These are phyloP conservation scores for Hybognathus amarus DNA, from an alignment of 2,797 vertebrate species.

Conservation along the genomic window DNA sequence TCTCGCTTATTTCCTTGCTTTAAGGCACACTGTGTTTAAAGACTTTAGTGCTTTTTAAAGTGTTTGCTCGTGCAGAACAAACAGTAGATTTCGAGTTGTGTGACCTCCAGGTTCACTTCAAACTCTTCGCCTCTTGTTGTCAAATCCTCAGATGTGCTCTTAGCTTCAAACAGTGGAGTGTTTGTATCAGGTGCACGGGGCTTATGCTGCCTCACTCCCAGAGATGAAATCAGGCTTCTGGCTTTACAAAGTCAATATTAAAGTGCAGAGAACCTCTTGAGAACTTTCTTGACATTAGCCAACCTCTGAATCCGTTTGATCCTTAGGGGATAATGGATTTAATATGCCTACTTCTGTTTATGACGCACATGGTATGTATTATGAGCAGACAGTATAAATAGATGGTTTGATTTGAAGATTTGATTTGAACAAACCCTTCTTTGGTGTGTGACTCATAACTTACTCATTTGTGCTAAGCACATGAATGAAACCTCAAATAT, in stretches of 20 bases:
- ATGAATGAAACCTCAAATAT: not conserved
- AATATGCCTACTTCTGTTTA: constrained; percentile 20
- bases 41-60: constrained; percentile 48
- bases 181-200: constrained; percentile 40
- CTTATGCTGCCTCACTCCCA: not conserved
- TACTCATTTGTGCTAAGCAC: not conserved
- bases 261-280: constrained; percentile 28
- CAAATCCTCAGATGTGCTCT: constrained; percentile 46
- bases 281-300: constrained; percentile 37
- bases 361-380: not conserved
- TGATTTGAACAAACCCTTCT: not conserved
- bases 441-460: not conserved
- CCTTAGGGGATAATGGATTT: constrained; percentile 14
- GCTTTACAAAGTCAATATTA: constrained; percentile 40
- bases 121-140: constrained; percentile 18
- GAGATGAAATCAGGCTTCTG: constrained; percentile 44
- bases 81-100: constrained; percentile 54
- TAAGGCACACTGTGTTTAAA: constrained; percentile 22
- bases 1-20: constrained; percentile 17
- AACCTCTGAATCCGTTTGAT: constrained; percentile 16
- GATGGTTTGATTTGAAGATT: not conserved
- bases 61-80: constrained; percentile 59
- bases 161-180: constrained; percentile 39
- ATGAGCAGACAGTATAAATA: not conserved
- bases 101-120: constrained; percentile 31